A percentile compares a stretch with the other conserved stretches of the same genome.
phyloP scores from a whole-genome alignment of 2,888 invertebrate species.

The Pteria penguin region DNA sequence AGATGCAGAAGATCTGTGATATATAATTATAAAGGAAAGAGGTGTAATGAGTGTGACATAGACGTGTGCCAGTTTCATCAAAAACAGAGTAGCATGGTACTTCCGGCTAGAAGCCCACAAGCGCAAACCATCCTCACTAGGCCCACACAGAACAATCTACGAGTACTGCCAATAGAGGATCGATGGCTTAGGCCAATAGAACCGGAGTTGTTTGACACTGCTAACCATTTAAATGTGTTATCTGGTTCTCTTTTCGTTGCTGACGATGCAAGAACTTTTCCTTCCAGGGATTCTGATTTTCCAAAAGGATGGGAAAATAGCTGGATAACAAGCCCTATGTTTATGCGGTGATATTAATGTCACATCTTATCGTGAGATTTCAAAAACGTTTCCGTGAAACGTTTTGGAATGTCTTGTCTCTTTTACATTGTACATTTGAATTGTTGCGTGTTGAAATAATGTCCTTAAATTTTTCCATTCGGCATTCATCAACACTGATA shows the following conservation, averaged over 20 bases:
- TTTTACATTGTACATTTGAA: no score
- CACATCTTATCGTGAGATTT: no score
- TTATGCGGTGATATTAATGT: no score
- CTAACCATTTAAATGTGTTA: not conserved
- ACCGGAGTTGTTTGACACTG: not conserved
- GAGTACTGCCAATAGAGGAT: not conserved
- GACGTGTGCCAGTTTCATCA: conserved; percentile 7
- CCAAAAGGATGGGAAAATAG: conserved; percentile 15
- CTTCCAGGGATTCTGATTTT: not conserved
- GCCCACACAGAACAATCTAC: not conserved
- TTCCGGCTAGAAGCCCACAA: not conserved
- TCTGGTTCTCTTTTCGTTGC: not conserved
- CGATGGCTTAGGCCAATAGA: not conserved
- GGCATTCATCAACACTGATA: no score
- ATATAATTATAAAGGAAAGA: conserved; percentile 1
- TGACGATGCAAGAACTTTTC: not conserved
- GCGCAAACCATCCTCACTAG: not conserved
- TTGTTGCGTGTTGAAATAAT: no score
- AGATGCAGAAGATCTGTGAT: conserved; percentile 4
- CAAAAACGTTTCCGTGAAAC: no score
- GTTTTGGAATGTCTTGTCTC: no score
- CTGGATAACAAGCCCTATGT: conserved; percentile 14
- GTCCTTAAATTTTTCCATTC: no score
- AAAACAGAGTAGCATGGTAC: not conserved
- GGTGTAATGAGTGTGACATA: conserved; percentile 14